Percentiles rank a stretch among this genome's conserved stretches.
Conservation (phyloP, 1,140 invertebrate genomes). For the Diabrotica virgifera region DNA sequence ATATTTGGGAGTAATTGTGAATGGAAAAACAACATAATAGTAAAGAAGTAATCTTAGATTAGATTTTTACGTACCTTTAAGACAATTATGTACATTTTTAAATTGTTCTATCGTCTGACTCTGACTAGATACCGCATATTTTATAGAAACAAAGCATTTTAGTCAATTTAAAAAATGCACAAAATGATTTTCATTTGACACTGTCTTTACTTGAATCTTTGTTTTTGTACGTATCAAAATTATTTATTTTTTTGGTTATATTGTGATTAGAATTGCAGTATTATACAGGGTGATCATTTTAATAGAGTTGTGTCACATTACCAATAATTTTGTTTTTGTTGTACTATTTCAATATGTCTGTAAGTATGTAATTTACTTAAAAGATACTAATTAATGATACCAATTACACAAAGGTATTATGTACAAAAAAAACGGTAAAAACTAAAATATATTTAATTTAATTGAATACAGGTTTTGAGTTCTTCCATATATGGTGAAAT, state of each 20-base stretch:
- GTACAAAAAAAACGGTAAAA: too few species aligned
- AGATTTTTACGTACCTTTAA: not conserved
- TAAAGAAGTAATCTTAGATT: too few species aligned
- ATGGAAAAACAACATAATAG: too few species aligned
- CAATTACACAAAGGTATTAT: too few species aligned
- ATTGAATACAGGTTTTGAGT: too few species aligned
- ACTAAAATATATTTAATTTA: too few species aligned
- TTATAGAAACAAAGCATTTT: conserved; percentile 19
- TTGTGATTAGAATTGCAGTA: conserved; percentile 12
- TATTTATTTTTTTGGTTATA: conserved; percentile 15
- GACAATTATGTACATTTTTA: not conserved
- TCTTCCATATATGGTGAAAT: too few species aligned
- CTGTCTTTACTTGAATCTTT: not conserved
- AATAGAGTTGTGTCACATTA: not conserved
- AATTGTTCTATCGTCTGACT: not conserved
- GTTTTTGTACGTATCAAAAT: not conserved
- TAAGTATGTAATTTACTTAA: too few species aligned
- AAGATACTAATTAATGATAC: too few species aligned
- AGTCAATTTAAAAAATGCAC: conserved; percentile 23
- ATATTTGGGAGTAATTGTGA: too few species aligned
- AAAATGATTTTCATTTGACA: conserved; percentile 7
- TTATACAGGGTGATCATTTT: not conserved
- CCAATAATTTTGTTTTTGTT: too few species aligned
- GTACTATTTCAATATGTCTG: too few species aligned
- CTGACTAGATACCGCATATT: not conserved